Evolutionary conservation across 1,140 invertebrate species (phyloP).

Genomic region (Caenorhabditis remanei): DNA sequence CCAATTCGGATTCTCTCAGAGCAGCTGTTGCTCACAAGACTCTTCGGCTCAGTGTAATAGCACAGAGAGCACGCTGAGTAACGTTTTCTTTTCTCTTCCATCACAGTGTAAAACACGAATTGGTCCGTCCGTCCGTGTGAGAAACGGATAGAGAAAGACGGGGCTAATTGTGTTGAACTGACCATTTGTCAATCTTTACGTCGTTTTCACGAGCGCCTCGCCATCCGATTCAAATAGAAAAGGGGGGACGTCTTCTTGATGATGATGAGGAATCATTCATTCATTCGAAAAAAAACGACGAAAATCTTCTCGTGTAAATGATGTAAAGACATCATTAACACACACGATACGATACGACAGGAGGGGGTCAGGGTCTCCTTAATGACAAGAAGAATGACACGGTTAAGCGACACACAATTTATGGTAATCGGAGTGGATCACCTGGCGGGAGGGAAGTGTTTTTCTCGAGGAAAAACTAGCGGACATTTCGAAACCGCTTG

Average conservation of each 20-base stretch:
- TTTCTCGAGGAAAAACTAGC: too few species aligned
- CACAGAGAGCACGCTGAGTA: constrained; percentile 5
- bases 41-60: constrained; percentile 27
- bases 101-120: constrained; percentile 17
- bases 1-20: too few species aligned
- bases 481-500: too few species aligned
- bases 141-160: too few species aligned
- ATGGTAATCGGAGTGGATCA: not conserved
- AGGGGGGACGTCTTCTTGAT: not conserved
- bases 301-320: not conserved
- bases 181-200: constrained; percentile 47
- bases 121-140: not conserved
- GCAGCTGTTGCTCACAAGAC: constrained; percentile 4
- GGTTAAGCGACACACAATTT: not conserved
- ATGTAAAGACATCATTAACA: constrained; percentile 35
- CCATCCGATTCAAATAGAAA: too few species aligned
- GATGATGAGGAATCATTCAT: not conserved
- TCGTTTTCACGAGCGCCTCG: not conserved
- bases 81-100: too few species aligned
- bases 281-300: not conserved
- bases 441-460: too few species aligned
- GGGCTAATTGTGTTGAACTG: constrained; percentile 52
- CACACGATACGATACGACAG: not conserved
- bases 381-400: not conserved
- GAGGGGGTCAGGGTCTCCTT: not conserved